phyloP scores from a whole-genome alignment of 1,140 invertebrate genomes.

The Nebria ingens region DNA sequence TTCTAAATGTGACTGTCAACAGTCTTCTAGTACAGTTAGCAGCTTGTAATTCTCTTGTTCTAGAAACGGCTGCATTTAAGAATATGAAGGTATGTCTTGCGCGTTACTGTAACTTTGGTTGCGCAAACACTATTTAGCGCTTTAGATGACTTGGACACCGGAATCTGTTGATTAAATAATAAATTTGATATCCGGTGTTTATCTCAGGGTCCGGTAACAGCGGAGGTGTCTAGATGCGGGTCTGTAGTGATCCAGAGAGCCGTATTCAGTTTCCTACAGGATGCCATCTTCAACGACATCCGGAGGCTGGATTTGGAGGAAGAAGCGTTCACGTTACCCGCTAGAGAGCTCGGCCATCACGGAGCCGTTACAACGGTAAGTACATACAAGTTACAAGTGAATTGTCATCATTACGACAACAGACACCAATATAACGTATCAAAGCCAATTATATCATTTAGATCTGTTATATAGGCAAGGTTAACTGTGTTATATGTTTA shows the following conservation, averaged over 20 bases:
- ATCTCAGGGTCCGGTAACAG: constrained; percentile 45
- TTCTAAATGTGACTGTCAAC: constrained; percentile 40
- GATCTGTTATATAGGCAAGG: too few relatives aligned
- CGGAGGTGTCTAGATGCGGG: constrained; percentile 42
- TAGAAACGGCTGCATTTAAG: constrained; percentile 44
- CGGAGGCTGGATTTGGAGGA: constrained; percentile 40
- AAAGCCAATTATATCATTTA: constrained; percentile 4
- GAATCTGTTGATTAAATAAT: too few relatives aligned
- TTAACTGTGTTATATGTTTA: too few relatives aligned
- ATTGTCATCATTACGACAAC: neutral
- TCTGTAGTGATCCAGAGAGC: constrained; percentile 46
- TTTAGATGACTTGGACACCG: too few relatives aligned
- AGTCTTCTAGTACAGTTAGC: constrained; percentile 42
- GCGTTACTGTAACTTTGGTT: too few relatives aligned
- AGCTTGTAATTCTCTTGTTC: constrained; percentile 39
- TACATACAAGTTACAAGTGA: neutral
- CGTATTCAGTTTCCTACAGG: constrained; percentile 52
- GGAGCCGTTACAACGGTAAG: constrained; percentile 46
- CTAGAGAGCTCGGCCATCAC: constrained; percentile 38
- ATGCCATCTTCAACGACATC: constrained; percentile 46
- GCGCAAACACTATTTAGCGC: too few relatives aligned
- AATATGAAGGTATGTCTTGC: constrained; percentile 35
- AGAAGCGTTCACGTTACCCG: constrained; percentile 51
- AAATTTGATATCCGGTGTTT: neutral
- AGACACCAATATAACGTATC: neutral